These are phyloP conservation scores for Cyprinodon diabolis DNA, from an alignment of 2,797 vertebrate genomes.

Conservation along the genomic window DNA sequence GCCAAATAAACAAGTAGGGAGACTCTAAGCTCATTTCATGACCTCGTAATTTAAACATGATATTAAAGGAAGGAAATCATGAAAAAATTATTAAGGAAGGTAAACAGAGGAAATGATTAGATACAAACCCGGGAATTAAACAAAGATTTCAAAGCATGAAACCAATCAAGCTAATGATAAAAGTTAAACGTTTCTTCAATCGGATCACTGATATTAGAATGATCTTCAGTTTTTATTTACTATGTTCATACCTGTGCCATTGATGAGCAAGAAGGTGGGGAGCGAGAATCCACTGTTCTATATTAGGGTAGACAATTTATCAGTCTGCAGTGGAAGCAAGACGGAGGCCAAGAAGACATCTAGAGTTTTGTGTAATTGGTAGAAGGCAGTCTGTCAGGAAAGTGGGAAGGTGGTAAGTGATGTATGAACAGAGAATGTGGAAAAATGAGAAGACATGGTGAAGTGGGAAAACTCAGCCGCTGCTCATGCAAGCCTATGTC, in stretches of 20 bases:
- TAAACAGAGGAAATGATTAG: neutral
- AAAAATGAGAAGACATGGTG: slow-evolving; percentile 19
- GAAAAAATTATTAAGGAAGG: neutral
- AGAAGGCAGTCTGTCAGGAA: slow-evolving; percentile 46
- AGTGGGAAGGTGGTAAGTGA: slow-evolving; percentile 40
- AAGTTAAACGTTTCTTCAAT: neutral
- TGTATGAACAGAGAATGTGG: slow-evolving; percentile 29
- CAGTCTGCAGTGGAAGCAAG: slow-evolving; percentile 15
- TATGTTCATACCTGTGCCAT: slow-evolving; percentile 17
- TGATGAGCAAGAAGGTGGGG: slow-evolving; percentile 16
- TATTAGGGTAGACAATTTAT: slow-evolving; percentile 29
- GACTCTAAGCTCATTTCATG: neutral
- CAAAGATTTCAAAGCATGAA: neutral
- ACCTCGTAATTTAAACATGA: neutral
- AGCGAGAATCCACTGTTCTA: neutral
- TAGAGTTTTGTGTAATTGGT: slow-evolving; percentile 47
- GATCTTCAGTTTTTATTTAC: slow-evolving; percentile 19
- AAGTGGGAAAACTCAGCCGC: slow-evolving; percentile 14
- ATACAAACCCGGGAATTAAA: neutral
- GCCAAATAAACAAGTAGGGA: neutral
- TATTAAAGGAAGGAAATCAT: neutral
- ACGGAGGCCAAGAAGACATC: slow-evolving; percentile 9
- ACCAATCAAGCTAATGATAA: neutral
- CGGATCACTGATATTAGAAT: neutral
- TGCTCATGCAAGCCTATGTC: neutral